Evolutionary conservation across 1,140 invertebrate genomes (phyloP), one percentile per base, ranked within the genome.

Genomic region (Caenorhabditis remanei): DNA sequence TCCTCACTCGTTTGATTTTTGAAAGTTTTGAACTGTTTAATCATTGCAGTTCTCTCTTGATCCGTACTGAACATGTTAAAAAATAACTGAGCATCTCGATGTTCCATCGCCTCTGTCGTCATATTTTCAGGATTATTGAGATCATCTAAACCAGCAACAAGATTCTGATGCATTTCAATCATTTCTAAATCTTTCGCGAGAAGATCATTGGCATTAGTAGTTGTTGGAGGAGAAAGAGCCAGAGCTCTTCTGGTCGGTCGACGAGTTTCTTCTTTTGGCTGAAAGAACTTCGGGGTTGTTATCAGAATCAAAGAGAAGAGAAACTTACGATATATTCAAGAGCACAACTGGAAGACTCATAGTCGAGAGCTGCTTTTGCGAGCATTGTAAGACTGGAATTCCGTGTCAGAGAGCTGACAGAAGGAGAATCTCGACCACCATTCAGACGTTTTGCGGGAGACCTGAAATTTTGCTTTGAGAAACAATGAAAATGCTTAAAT

Each of bases 1-100:
- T 79, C 71, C 53, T 79, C 71, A 24, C 40, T 79, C n/a, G 71
- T 79, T 79, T 79, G 71, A 79, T 79, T 79, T 50, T 50, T 79
- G 24, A 19, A 79, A 46, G 71, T 53, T 50, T 79, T 79, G 71
- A 79, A 79, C 24, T 79, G 71, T 79, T 79, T 79, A 2, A 79
- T 79, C 71, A 79, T 79, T 21, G 71, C 71, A 79, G 46, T 79
- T 79, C 71, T 48, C 9, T 79, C 71, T 14, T 79, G 71, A 79
- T 79, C 71, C 9, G 71, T 46, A 50, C 19, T 53, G 71, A 79
- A 79, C 71, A 79, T 79, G 24, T 79, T 79, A 46, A 79, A 79
- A 21, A 79, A 79, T 50, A 46, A 13, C 46, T 79, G 71, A 6
- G 46, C 53, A 50, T 79, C 71, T 50, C 71, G 19, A n/a, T 79